Base-by-base conservation (phyloP, 2,888 invertebrate genomes). In the Volucella inflata region DNA sequence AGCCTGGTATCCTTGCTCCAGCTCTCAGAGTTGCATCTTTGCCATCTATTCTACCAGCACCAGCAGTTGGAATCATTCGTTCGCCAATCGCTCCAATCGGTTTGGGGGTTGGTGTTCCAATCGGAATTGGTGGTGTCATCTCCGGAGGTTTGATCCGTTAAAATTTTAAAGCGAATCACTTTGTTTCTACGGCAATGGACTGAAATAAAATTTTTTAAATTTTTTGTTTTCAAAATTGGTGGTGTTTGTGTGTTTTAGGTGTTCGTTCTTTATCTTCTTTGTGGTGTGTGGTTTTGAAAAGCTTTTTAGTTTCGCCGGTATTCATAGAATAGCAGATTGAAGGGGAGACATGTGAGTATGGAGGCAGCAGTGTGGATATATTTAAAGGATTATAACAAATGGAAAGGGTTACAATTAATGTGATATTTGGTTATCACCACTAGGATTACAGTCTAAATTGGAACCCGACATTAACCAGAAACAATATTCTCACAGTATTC, bases 1-100 rank as follows among this genome's bases (percentile, higher is more conserved):
- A 77, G 40, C 87, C 87, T 64, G 87, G 81, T 50, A 38, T 87
- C 53, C 46, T 85, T 50, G 30, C 65, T 2, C 70, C 77, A 40
- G 71, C 59, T 2, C 12, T 81, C 9, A 44, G 67, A 0, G 46
- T 81, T 50, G 68, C 46, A 40, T 71, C 76, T 16, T 44, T 40
- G 12, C 80, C 71, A 62, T 36, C 48, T 21, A 60, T 85, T 46
- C 17, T 76, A 14, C 30, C 76, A 36, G 51, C 71, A 40, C 74
- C 60, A 9, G 16, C 60, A 9, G n/a, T 81, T 30, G 44, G 74
- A 0, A 46, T 84, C 48, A 55, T 71, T 57, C 85, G 76, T 57
- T 38, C 76, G 10, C 59, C 82, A 55, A 71, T 71, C 50, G 14
- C 46, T 9, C 82, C 82, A 62, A 36, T 78, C 60, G 67, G 77